Percentiles rank a stretch among this genome's conserved stretches.
phyloP scores from a whole-genome alignment of 2,113 vertebrate genomes.

The Empidonax alnorum region DNA sequence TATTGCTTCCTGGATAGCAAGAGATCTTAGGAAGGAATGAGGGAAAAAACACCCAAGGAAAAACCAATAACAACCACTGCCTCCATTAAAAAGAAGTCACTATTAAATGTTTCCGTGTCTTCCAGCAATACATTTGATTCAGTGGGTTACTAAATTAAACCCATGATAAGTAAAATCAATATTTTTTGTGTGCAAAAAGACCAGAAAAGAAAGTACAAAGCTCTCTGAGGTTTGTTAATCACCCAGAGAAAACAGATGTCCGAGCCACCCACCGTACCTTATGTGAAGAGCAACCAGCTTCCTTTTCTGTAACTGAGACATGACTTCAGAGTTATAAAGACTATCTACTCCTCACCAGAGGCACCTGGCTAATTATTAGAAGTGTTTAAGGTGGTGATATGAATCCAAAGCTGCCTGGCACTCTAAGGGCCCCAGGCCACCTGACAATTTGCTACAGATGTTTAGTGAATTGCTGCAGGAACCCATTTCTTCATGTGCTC shows the following conservation, averaged over 20 bases:
- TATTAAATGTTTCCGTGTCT: background rate
- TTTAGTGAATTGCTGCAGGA: constrained; percentile 3
- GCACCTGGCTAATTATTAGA: constrained; percentile 25
- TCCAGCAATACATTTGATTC: background rate
- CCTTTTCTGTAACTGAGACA: background rate
- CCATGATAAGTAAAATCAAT: background rate
- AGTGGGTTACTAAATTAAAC: background rate
- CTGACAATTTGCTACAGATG: constrained; percentile 6
- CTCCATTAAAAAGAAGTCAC: background rate
- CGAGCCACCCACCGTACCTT: background rate
- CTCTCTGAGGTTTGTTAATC: background rate
- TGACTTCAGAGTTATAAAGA: background rate
- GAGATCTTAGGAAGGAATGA: background rate
- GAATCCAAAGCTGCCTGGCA: background rate
- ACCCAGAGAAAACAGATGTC: background rate
- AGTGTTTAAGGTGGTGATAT: background rate
- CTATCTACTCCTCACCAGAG: background rate
- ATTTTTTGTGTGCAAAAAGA: background rate
- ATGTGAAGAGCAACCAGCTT: background rate
- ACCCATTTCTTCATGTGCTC: background rate
- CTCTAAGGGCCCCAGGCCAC: background rate
- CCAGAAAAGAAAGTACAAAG: background rate
- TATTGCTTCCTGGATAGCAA: background rate
- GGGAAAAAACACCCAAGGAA: background rate
- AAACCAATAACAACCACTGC: background rate